phyloP scores from a whole-genome alignment of 2,113 vertebrate genomes.

The Corapipo altera region DNA sequence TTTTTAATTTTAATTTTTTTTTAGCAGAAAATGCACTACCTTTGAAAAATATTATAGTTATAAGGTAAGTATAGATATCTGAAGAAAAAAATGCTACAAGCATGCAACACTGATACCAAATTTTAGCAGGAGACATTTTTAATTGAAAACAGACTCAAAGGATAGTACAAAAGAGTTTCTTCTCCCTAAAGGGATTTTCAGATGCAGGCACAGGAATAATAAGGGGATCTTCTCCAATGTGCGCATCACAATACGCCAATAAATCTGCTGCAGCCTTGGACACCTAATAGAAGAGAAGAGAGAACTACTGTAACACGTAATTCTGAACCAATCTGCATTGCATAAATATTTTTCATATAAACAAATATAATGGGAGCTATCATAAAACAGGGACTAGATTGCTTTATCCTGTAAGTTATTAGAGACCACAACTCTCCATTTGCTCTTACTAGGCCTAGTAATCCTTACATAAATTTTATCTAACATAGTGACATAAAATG shows the following conservation, averaged over 20 bases:
- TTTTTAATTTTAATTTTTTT: neutral
- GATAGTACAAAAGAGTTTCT: constrained; percentile 98
- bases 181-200: constrained; percentile 98
- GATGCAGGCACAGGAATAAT: constrained; percentile 95
- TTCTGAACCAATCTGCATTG: neutral
- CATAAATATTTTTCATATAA: neutral
- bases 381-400: neutral
- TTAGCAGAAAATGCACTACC: constrained; percentile 15
- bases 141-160: constrained; percentile 79
- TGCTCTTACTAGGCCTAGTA: neutral
- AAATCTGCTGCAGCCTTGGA: constrained; percentile 97
- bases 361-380: neutral
- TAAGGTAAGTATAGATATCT: neutral
- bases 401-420: neutral
- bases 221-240: constrained; percentile 94
- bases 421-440: neutral
- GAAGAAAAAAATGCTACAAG: neutral
- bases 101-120: constrained; percentile 60
- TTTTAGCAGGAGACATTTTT: constrained; percentile 3
- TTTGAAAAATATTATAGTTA: constrained; percentile 23
- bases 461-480: neutral
- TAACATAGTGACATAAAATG: neutral
- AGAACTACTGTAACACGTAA: neutral
- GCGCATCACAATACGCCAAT: constrained; percentile 95
- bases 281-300: constrained; percentile 77